Evolutionary conservation across 2,113 vertebrate genomes (phyloP).

Genomic region (Genyomyrus donnyi): DNA sequence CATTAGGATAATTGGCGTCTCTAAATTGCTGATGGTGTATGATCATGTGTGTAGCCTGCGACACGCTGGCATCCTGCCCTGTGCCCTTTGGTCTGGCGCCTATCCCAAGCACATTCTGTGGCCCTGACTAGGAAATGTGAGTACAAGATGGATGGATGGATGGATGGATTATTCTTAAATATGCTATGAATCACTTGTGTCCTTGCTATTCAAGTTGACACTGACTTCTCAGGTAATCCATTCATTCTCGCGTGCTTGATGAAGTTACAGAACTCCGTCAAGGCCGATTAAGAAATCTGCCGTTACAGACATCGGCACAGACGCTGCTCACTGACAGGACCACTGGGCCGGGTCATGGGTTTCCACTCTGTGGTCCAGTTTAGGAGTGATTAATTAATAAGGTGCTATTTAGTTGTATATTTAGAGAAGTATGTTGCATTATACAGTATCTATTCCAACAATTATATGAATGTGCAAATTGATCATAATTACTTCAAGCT

Average conservation of each 20-base stretch:
- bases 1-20: background rate
- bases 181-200: background rate
- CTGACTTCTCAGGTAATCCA: background rate
- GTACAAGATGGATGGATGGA: background rate
- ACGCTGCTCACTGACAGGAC: background rate
- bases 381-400: background rate
- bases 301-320: background rate
- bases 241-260: background rate
- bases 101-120: background rate
- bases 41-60: background rate
- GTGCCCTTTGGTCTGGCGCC: background rate
- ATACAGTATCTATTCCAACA: background rate
- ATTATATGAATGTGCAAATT: background rate
- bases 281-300: background rate
- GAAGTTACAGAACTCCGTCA: background rate
- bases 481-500: background rate
- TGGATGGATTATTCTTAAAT: background rate
- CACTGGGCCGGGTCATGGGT: background rate
- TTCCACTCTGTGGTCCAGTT: background rate
- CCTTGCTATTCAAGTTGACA: background rate
- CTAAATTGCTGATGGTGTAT: background rate
- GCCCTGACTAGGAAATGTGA: background rate
- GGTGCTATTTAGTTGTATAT: background rate
- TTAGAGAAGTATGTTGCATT: background rate
- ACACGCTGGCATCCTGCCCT: background rate